These are phyloP conservation scores for Channa maculata DNA, from an alignment of 2,113 vertebrate genomes.

Conservation along the genomic window DNA sequence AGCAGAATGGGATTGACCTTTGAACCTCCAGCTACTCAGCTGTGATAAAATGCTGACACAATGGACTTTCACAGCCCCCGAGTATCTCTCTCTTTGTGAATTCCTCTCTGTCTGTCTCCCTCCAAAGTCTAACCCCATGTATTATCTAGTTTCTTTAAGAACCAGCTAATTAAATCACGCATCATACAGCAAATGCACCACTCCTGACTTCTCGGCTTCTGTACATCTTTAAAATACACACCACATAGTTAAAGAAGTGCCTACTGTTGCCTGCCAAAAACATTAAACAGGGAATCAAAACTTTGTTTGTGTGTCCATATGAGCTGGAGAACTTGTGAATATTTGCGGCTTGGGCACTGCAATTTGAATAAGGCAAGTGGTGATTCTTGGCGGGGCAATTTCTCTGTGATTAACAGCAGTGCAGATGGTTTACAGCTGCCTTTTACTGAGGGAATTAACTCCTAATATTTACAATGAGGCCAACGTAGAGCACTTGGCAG, in stretches of 20 bases:
- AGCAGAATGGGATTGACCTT: slow-evolving; percentile 70
- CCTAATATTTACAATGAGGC: slow-evolving; percentile 87
- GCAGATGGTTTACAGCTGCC: slow-evolving; percentile 86
- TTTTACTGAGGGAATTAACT: slow-evolving; percentile 86
- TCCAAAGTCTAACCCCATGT: slow-evolving; percentile 42
- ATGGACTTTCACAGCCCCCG: slow-evolving; percentile 39
- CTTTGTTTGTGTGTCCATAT: slow-evolving; percentile 75
- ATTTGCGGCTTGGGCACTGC: slow-evolving; percentile 71
- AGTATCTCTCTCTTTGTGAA: slow-evolving; percentile 11
- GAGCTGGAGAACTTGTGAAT: slow-evolving; percentile 59
- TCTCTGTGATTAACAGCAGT: slow-evolving; percentile 86
- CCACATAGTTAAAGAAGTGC: slow-evolving; percentile 50
- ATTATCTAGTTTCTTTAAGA: slow-evolving; percentile 74
- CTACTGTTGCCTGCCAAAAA: slow-evolving; percentile 76
- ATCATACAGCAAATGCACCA: slow-evolving; percentile 76
- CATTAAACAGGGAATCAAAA: slow-evolving; percentile 83
- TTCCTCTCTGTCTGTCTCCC: background rate
- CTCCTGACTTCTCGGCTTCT: slow-evolving; percentile 38
- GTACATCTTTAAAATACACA: slow-evolving; percentile 40
- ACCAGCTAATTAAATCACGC: slow-evolving; percentile 84
- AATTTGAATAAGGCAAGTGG: slow-evolving; percentile 84
- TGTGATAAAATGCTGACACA: slow-evolving; percentile 76
- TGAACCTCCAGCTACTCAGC: slow-evolving; percentile 70
- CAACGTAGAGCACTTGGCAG: slow-evolving; percentile 70
- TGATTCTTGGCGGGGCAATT: slow-evolving; percentile 79